Percentiles rank a stretch among this genome's conserved stretches.
These are phyloP conservation scores for Lineus longissimus DNA, from an alignment of 1,140 invertebrate genomes.

Conservation along the genomic window DNA sequence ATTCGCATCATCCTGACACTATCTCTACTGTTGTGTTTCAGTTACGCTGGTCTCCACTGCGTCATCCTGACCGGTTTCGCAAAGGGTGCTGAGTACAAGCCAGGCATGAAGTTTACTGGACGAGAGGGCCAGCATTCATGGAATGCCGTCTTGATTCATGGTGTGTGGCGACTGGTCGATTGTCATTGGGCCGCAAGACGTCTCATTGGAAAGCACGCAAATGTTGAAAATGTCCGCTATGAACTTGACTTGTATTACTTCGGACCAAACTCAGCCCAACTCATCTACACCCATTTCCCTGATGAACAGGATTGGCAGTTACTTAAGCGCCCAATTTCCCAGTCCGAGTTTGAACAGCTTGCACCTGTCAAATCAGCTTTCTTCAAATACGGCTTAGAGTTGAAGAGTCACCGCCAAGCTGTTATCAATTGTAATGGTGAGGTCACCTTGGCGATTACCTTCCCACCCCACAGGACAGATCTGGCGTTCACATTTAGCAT, in stretches of 20 bases:
- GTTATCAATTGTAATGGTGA: slow-evolving; percentile 46
- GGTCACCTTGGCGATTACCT: slow-evolving; percentile 40
- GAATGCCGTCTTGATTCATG: slow-evolving; percentile 53
- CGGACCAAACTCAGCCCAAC: slow-evolving; percentile 49
- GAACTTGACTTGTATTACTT: slow-evolving; percentile 54
- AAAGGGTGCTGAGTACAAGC: slow-evolving; percentile 53
- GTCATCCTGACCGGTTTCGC: slow-evolving; percentile 53
- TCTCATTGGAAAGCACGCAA: slow-evolving; percentile 50
- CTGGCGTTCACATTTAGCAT: slow-evolving; percentile 53
- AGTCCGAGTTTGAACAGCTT: slow-evolving; percentile 53
- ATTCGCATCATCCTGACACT: no score
- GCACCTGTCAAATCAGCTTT: slow-evolving; percentile 54
- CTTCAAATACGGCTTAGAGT: slow-evolving; percentile 53
- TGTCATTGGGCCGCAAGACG: slow-evolving; percentile 53
- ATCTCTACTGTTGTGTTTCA: slow-evolving; percentile 29
- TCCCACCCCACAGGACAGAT: slow-evolving; percentile 34
- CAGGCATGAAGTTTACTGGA: slow-evolving; percentile 50
- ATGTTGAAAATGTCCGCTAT: slow-evolving; percentile 47
- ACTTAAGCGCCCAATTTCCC: slow-evolving; percentile 37
- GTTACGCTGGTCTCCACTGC: slow-evolving; percentile 52
- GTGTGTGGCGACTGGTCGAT: slow-evolving; percentile 52
- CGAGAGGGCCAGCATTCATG: slow-evolving; percentile 51
- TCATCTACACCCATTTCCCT: slow-evolving; percentile 54
- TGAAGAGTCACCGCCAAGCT: slow-evolving; percentile 49
- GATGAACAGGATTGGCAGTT: slow-evolving; percentile 52